Percentiles rank a stretch among this genome's conserved stretches.
phyloP scores from a whole-genome alignment of 2,113 vertebrate genomes.

The Perca flavescens region DNA sequence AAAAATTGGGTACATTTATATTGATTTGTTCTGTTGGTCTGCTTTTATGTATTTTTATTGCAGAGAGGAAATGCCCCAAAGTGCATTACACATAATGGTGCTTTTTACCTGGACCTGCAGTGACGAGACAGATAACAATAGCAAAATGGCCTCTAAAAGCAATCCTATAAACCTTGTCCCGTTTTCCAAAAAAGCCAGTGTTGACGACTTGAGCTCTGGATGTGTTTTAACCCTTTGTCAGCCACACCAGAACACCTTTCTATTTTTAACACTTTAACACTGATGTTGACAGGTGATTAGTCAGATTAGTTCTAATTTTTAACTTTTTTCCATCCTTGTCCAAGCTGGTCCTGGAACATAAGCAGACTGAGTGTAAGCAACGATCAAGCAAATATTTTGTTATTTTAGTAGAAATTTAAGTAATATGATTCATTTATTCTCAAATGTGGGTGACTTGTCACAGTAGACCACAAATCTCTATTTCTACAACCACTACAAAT shows the following conservation, averaged over 20 bases:
- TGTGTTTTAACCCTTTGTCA: not conserved
- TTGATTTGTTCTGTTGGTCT: not conserved
- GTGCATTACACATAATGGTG: slow-evolving; percentile 4
- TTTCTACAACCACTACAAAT: not conserved
- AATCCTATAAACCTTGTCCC: not conserved
- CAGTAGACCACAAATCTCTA: too few relatives aligned
- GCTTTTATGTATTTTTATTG: not conserved
- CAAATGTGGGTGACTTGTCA: too few relatives aligned
- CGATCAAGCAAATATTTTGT: too few relatives aligned
- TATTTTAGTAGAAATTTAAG: not conserved
- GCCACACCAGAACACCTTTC: not conserved
- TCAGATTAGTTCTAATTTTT: not conserved
- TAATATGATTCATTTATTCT: not conserved
- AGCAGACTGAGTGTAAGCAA: not conserved
- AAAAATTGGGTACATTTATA: not conserved
- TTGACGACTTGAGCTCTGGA: not conserved
- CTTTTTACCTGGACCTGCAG: not conserved
- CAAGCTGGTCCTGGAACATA: not conserved
- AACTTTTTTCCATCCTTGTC: not conserved
- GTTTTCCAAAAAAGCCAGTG: not conserved
- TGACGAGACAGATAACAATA: not conserved
- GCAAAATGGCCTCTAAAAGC: not conserved
- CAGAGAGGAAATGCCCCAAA: not conserved
- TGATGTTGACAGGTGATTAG: not conserved
- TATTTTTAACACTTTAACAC: not conserved